These are phyloP conservation scores for Orthosia gothica DNA, from an alignment of 2,888 invertebrate genomes.

Conservation along the genomic window DNA sequence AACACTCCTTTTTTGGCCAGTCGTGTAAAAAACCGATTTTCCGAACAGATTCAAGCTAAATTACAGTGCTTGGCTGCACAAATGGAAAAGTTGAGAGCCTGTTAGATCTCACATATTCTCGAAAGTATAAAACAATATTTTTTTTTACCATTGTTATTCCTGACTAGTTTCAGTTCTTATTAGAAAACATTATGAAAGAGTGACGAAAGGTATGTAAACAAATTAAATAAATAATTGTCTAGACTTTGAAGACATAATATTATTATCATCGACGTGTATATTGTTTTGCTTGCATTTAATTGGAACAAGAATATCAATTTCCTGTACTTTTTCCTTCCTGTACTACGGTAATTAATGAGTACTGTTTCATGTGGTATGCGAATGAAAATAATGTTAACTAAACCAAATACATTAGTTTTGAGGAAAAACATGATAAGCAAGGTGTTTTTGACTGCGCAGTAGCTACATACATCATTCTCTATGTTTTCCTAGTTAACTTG, in stretches of 20 bases:
- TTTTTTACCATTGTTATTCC: not conserved
- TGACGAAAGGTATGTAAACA: conserved; percentile 21
- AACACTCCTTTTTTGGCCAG: too few species aligned
- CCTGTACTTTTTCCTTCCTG: conserved; percentile 53
- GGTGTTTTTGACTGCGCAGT: conserved; percentile 34
- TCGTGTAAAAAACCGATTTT: not conserved
- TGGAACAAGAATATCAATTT: conserved; percentile 46
- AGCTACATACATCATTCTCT: not conserved
- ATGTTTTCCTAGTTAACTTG: not conserved
- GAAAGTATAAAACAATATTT: not conserved
- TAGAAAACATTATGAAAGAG: conserved; percentile 30
- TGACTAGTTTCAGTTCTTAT: conserved; percentile 1
- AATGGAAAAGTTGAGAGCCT: too few species aligned
- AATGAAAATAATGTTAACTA: conserved; percentile 43
- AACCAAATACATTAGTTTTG: conserved; percentile 24
- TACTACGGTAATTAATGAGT: conserved; percentile 11
- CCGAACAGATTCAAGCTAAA: conserved; percentile 5
- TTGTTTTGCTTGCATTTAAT: conserved; percentile 40
- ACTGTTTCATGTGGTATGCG: conserved; percentile 2
- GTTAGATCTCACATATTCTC: not conserved
- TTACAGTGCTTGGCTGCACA: not conserved
- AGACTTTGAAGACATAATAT: conserved; percentile 36
- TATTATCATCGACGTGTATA: conserved; percentile 20
- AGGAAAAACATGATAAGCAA: conserved; percentile 36
- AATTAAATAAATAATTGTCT: conserved; percentile 36